A percentile compares a stretch with the other conserved stretches of the same genome.
Conservation (phyloP, 2,113 vertebrate genomes). For the Neolamprologus longior region DNA sequence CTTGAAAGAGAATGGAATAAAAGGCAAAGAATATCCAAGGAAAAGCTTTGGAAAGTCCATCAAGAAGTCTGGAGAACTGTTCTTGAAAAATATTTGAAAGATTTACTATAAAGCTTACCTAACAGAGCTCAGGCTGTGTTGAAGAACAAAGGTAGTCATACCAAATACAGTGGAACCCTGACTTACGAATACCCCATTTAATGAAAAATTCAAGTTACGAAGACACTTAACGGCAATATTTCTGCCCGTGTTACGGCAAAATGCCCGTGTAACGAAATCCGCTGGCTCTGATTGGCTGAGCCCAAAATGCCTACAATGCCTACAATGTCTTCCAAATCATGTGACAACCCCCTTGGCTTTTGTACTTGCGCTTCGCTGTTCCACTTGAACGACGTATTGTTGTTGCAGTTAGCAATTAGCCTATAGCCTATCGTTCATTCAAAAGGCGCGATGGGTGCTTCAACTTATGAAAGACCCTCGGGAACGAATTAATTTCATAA, state of each 20-base stretch:
- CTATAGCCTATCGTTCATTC: neutral
- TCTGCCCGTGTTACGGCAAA: neutral
- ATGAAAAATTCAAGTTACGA: neutral
- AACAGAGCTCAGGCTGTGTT: neutral
- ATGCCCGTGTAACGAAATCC: rapidly evolving
- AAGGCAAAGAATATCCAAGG: neutral
- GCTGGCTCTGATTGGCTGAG: neutral
- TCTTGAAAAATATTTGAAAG: neutral
- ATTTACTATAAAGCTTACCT: neutral
- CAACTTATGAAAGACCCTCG: neutral
- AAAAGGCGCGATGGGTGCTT: neutral
- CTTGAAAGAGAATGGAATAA: neutral
- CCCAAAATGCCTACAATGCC: neutral
- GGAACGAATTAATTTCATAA: neutral
- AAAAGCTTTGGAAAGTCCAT: neutral
- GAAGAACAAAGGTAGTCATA: neutral
- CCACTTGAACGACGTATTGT: neutral
- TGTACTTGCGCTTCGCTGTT: neutral
- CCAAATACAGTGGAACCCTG: neutral
- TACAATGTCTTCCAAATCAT: neutral
- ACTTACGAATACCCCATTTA: neutral
- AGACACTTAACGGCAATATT: neutral
- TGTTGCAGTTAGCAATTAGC: neutral
- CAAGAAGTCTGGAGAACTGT: neutral
- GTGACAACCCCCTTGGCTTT: neutral